A percentile compares a stretch with the other conserved stretches of the same genome.
Conservation (phyloP, 2,888 invertebrate species). For the Beris chalybata region DNA sequence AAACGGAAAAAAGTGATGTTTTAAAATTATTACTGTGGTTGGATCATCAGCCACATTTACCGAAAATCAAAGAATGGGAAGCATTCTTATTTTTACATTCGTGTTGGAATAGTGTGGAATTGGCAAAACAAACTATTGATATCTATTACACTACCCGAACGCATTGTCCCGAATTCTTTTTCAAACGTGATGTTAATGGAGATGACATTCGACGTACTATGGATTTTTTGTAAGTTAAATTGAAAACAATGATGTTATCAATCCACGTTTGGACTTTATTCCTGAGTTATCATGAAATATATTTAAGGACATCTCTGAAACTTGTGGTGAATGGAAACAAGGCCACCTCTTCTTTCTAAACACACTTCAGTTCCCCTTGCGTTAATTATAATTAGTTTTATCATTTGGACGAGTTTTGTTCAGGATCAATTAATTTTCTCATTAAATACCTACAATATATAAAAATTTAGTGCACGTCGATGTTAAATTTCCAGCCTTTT, state of each 20-base stretch:
- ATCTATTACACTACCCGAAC: slow-evolving; percentile 68
- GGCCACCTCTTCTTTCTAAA: too few species aligned
- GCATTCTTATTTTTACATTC: slow-evolving; percentile 69
- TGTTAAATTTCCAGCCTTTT: not conserved
- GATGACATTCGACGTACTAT: slow-evolving; percentile 57
- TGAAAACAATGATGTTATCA: too few species aligned
- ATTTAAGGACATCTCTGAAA: too few species aligned
- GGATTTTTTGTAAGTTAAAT: slow-evolving; percentile 59
- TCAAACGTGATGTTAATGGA: slow-evolving; percentile 60
- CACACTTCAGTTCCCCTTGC: too few species aligned
- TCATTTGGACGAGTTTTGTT: too few species aligned
- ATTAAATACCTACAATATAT: too few species aligned
- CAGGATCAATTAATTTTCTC: too few species aligned
- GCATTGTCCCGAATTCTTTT: slow-evolving; percentile 67
- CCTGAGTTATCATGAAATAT: too few species aligned
- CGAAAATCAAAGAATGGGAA: slow-evolving; percentile 63
- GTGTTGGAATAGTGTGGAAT: slow-evolving; percentile 68
- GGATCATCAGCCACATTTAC: slow-evolving; percentile 69
- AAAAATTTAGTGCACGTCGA: slow-evolving; percentile 45
- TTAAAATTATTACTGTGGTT: slow-evolving; percentile 64
- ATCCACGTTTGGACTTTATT: too few species aligned
- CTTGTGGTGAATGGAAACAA: too few species aligned
- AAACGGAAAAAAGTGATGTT: slow-evolving; percentile 64
- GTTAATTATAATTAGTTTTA: too few species aligned
- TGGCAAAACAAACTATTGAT: slow-evolving; percentile 71